Evolutionary conservation across 2,888 invertebrate species (phyloP).

Genomic region (Acleris cristana): DNA sequence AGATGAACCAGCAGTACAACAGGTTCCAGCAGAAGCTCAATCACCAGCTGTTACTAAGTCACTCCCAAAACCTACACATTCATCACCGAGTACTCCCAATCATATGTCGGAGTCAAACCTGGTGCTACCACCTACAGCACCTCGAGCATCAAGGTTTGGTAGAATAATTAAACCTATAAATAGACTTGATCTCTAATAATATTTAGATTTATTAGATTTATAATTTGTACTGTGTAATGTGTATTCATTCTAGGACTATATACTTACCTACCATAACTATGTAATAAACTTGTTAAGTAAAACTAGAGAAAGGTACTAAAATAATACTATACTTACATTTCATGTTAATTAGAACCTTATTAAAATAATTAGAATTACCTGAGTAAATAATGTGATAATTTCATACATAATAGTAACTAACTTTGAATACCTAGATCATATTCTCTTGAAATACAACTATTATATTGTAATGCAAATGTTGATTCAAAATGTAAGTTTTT

Average conservation of each 20-base stretch:
- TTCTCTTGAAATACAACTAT: too few species aligned
- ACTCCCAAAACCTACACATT: background rate
- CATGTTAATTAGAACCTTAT: too few species aligned
- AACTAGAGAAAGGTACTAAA: too few species aligned
- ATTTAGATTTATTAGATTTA: background rate
- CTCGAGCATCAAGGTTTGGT: background rate
- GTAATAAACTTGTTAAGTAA: background rate
- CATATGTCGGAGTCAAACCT: background rate
- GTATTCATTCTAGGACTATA: background rate
- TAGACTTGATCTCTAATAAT: conserved; percentile 11
- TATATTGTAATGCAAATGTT: too few species aligned
- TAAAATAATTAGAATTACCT: too few species aligned
- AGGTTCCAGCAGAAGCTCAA: conserved; percentile 2
- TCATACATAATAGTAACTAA: too few species aligned
- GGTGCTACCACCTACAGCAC: background rate
- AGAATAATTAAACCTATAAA: conserved; percentile 12
- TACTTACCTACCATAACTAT: background rate
- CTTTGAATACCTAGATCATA: too few species aligned
- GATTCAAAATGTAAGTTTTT: too few species aligned
- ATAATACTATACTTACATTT: too few species aligned
- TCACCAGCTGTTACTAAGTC: conserved; percentile 6
- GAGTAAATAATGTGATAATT: too few species aligned
- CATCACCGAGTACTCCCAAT: background rate
- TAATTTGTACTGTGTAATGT: background rate
- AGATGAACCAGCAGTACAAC: conserved; percentile 6